phyloP scores from a whole-genome alignment of 2,888 invertebrate species.

The Nemotelus pantherinus region DNA sequence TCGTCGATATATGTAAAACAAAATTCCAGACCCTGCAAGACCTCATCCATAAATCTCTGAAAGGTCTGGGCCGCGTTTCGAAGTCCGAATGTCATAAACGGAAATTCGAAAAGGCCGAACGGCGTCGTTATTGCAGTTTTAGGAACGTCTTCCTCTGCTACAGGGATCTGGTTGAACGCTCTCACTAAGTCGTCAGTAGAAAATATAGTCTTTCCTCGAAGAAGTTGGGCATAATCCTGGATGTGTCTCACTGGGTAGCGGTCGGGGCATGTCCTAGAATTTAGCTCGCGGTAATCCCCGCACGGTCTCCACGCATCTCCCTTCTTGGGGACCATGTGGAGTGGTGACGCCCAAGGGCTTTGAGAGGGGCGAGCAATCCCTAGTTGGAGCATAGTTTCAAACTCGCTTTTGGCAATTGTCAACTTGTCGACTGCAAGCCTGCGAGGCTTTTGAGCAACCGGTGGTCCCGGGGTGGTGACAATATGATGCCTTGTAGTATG shows the following conservation, averaged over 20 bases:
- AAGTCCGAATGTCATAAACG: no score
- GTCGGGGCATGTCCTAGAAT: neutral
- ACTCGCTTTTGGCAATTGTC: slow-evolving; percentile 49
- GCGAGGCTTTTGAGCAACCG: slow-evolving; percentile 40
- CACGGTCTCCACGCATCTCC: no score
- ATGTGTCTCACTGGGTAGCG: slow-evolving; percentile 3
- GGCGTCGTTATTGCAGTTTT: no score
- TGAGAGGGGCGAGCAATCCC: no score
- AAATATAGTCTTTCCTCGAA: slow-evolving; percentile 16
- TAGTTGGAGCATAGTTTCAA: no score
- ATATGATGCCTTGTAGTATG: slow-evolving; percentile 40
- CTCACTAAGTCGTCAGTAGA: no score
- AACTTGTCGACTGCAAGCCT: slow-evolving; percentile 46
- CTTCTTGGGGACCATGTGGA: no score
- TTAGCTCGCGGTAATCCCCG: slow-evolving; percentile 4
- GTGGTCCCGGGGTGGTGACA: slow-evolving; percentile 49
- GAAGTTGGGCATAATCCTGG: neutral
- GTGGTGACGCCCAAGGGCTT: no score
- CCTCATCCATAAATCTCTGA: slow-evolving; percentile 42
- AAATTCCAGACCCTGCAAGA: slow-evolving; percentile 39
- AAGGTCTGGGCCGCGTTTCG: slow-evolving; percentile 18
- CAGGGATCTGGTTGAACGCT: no score
- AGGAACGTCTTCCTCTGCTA: no score
- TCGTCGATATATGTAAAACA: slow-evolving; percentile 49
- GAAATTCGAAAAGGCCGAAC: no score